Evolutionary conservation across 2,113 vertebrate species (phyloP).

Genomic region (Pseudolaguvia tuberculata): DNA sequence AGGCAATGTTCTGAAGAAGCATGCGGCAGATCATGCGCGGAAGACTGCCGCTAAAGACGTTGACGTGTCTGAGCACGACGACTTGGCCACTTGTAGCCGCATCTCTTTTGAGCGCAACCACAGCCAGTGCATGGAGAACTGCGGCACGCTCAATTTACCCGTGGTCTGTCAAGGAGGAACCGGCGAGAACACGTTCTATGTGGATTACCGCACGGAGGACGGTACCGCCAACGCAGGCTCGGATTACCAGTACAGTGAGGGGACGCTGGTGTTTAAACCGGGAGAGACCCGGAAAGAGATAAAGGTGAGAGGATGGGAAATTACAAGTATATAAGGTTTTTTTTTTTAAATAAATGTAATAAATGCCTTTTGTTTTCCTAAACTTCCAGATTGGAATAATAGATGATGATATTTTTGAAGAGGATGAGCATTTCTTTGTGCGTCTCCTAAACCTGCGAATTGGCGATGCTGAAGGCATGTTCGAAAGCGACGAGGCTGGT

Average conservation of each 20-base stretch:
- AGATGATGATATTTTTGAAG: slow-evolving; percentile 96
- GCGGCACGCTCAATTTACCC: slow-evolving; percentile 75
- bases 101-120: slow-evolving; percentile 85
- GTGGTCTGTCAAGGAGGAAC: slow-evolving; percentile 79
- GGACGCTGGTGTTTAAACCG: slow-evolving; percentile 72
- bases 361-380: neutral
- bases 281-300: slow-evolving; percentile 74
- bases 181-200: slow-evolving; percentile 87
- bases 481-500: slow-evolving; percentile 77
- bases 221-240: slow-evolving; percentile 93
- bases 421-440: slow-evolving; percentile 97
- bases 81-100: slow-evolving; percentile 72
- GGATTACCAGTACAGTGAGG: slow-evolving; percentile 82
- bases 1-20: slow-evolving; percentile 86
- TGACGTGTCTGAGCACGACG: slow-evolving; percentile 54
- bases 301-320: slow-evolving; percentile 65
- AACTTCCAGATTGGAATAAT: slow-evolving; percentile 81
- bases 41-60: slow-evolving; percentile 53
- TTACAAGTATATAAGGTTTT: too few relatives aligned
- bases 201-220: slow-evolving; percentile 93
- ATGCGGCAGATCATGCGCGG: slow-evolving; percentile 79
- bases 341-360: neutral
- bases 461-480: slow-evolving; percentile 90
- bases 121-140: slow-evolving; percentile 97
- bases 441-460: slow-evolving; percentile 87